Base-by-base conservation (phyloP, 2,888 invertebrate species). In the Heliconius ethilla region DNA sequence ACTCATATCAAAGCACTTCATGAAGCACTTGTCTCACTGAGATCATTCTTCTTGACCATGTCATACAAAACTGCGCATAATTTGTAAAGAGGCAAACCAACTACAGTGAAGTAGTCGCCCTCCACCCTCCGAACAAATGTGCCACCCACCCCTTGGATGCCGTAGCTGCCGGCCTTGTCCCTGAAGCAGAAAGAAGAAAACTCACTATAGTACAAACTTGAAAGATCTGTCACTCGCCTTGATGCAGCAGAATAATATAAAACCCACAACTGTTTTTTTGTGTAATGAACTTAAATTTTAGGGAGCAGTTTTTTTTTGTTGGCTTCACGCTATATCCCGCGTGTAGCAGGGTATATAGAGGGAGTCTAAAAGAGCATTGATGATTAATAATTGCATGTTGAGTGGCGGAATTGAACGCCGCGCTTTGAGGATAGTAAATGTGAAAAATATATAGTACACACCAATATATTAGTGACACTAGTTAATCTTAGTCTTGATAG, bases 141-240 rank as follows among this genome's bases (percentile, higher is more conserved):
- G 0, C 97, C 97, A 10, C 98, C 99, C 2, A 96, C 89, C 0
- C 97, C 98, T 90, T 98, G 98, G 75, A 98, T 97, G 2, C 98
- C 98, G 89, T 98, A 99, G 0, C 96, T 97, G n/a, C 99, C 99
- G 10, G 99, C 99, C 92, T 97, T 97, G 86, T 97, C 97, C 89
- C 97, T 97, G 86, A 3, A 93, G 91, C 62, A 63, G 25, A 25
- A 63, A 63, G 15, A 18, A 18, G 15, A 45, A 45, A 45, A 45
- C 15, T 45, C 45, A 45, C 6, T 45, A 45, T 18, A 45, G 6
- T 45, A 45, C 45, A 22, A 22, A 22, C 22, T 55, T 3, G 55
- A 55, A 3, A 55, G 22, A 22, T 18, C 55, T 55, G 55, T 55
- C 55, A 55, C 55, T 55, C 9, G 9, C 55, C 2, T 22, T 55